Evolutionary conservation across 2,888 invertebrate genomes (phyloP), one percentile per base, ranked within the genome.

Genomic region (Lissocephala sabroskyi): DNA sequence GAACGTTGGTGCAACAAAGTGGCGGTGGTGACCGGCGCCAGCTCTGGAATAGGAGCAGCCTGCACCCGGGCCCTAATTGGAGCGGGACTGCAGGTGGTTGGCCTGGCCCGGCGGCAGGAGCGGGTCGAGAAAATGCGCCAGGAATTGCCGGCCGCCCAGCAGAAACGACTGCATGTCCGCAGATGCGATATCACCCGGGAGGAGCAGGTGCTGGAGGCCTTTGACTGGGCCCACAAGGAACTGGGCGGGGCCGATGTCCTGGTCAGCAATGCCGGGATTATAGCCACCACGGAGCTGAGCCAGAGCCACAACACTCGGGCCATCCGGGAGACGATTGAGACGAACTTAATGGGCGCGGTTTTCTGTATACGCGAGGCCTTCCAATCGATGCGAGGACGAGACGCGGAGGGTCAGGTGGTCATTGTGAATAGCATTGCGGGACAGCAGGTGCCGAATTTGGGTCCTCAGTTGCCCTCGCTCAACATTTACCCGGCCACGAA

Each of bases 1-100:
- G 87, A 90, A 37, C 87, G 88, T 47, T 90, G 89, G 89, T 65
- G 68, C 4, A 88, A 88, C 46, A 88, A 87, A 78, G 87, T 88
- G 0, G 90, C 89, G 1, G 84, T 90, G 37, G 89, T 90, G 39
- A 90, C 89, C 2, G 90, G 90, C 33, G 89, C 89, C 13, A 89
- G 89, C 76, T 83, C 86, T 0, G 90, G 90, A 3, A 90, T 90
- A 45, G 90, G 88, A 9, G 87, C 86, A 1, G 86, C 86, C 7
- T 85, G 86, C 49, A 82, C 83, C 1, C 79, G 80, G 28, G 81
- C 84, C 7, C 67, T 89, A 28, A 85, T 85, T 2, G 67, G 81
- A 44, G 82, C 85, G 23, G 89, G 89, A 2, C 67, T 89, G 64
- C 82, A 85, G 42, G 89, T 89, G 1, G 84, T 88, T 1, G 88